A percentile compares a stretch with the other conserved stretches of the same genome.
phyloP scores from a whole-genome alignment of 2,888 invertebrate species.

The Spicauda simplicius region DNA sequence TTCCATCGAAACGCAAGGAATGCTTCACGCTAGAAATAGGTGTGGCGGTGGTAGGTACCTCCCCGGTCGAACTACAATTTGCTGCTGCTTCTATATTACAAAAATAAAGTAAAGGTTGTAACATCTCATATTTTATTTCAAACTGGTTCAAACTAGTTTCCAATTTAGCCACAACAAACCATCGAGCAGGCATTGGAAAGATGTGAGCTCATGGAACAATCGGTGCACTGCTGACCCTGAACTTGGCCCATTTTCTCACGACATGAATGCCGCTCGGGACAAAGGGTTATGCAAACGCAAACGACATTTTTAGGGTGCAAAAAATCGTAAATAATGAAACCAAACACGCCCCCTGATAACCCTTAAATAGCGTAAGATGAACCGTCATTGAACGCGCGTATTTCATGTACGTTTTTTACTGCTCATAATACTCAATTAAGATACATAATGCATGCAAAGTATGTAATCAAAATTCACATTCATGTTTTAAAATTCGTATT shows the following conservation, averaged over 20 bases:
- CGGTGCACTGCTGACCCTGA: constrained; percentile 62
- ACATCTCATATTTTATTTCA: constrained; percentile 56
- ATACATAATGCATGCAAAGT: too few relatives aligned
- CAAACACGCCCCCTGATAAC: constrained; percentile 18
- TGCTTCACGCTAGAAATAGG: too few relatives aligned
- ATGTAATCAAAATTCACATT: too few relatives aligned
- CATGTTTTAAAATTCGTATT: too few relatives aligned
- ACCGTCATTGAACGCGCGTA: background rate
- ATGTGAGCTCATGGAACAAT: constrained; percentile 51
- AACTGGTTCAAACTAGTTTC: constrained; percentile 52
- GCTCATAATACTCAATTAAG: too few relatives aligned
- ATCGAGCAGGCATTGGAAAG: constrained; percentile 49
- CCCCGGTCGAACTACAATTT: too few relatives aligned
- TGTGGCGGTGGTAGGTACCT: too few relatives aligned
- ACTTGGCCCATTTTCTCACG: constrained; percentile 82
- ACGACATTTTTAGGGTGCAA: constrained; percentile 51
- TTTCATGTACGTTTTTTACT: background rate
- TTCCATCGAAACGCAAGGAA: too few relatives aligned
- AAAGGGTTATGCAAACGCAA: constrained; percentile 67
- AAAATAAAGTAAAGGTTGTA: background rate
- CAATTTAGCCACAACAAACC: constrained; percentile 38
- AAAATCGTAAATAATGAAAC: constrained; percentile 19
- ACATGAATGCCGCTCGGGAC: constrained; percentile 56
- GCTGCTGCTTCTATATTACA: too few relatives aligned
- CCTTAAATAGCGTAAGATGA: constrained; percentile 5